Percentiles rank a stretch among this genome's conserved stretches.
phyloP scores from a whole-genome alignment of 2,888 invertebrate species.

The Linhomoeus sp. region DNA sequence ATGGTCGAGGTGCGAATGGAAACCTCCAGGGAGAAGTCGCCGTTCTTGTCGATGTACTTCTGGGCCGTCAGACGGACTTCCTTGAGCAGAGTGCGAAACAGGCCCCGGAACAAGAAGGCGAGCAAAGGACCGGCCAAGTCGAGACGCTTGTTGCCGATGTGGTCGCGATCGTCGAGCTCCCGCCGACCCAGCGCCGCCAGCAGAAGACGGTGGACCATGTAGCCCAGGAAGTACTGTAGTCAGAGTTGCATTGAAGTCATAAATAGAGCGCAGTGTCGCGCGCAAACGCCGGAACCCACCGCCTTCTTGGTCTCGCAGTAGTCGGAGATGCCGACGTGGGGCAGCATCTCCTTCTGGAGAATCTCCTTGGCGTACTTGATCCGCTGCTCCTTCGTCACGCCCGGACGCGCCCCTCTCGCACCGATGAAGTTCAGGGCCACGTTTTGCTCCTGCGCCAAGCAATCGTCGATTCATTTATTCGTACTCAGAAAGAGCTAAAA shows the following conservation, averaged over 20 bases:
- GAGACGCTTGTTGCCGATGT: slow-evolving; percentile 93
- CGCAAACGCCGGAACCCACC: slow-evolving; percentile 8
- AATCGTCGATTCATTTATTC: not conserved
- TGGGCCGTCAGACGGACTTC: slow-evolving; percentile 96
- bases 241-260: not conserved
- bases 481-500: not conserved
- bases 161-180: slow-evolving; percentile 97
- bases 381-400: slow-evolving; percentile 94
- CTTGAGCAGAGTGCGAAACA: slow-evolving; percentile 44
- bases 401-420: slow-evolving; percentile 82
- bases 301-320: slow-evolving; percentile 99
- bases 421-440: slow-evolving; percentile 97
- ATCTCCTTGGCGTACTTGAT: slow-evolving; percentile 98
- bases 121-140: slow-evolving; percentile 75
- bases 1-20: slow-evolving; percentile 84
- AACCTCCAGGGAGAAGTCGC: slow-evolving; percentile 83
- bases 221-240: slow-evolving; percentile 36
- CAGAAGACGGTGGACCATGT: slow-evolving; percentile 93
- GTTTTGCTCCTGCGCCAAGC: slow-evolving; percentile 58
- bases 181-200: slow-evolving; percentile 81
- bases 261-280: not conserved
- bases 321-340: slow-evolving; percentile 96
- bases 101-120: slow-evolving; percentile 85
- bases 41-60: slow-evolving; percentile 93
- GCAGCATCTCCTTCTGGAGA: slow-evolving; percentile 97